Base-by-base conservation (phyloP, 2,888 invertebrate species). In the Pollenia angustigena region DNA sequence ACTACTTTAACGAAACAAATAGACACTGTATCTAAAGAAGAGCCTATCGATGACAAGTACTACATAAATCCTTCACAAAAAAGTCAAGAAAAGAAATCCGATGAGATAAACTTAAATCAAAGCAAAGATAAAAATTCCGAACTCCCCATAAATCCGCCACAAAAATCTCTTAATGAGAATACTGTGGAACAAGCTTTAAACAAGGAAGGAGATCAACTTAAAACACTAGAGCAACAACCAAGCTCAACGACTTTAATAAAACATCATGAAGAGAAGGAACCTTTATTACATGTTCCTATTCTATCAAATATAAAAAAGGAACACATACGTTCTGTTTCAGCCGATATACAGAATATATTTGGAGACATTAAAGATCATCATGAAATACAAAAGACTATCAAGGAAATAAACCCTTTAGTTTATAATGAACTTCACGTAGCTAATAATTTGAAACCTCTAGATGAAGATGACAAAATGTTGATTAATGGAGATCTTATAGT, bases 271-370 rank as follows among this genome's bases (percentile, higher is more conserved):
- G 23, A 4, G 12, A 58, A 44, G 9, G 44, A 64, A 14, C n/a
- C 46, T 76, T 0, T 52, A 66, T 42, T 90, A 4, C 91, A 91
- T 58, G 82, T 91, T 64, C 92, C 91, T 0, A 90, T 90, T 42
- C 50, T 91, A 16, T 81, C 90, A 0, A 88, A 83, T 0, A 46
- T 91, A 0, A 92, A 92, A 71, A 66, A 88, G 12, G 92, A 92
- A 76, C 6, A 68, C 0, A 54, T 92, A 10, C 88, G 86, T 10
- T 69, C 87, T 1, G 87, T 90, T 4, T 88, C 89, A 0, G 89
- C 88, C 6, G 89, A 92, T 14, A 91, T 92, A n/a, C 76, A 89
- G 11, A 89, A 89, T 40, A 91, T 92, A 50, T 92, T 92, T 72
- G 93, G 93, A 0, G 84, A 80, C 4, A 68, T 74, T 46, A 42